These are phyloP conservation scores for Bujurquina vittata DNA, from an alignment of 2,113 vertebrate species.

Conservation along the genomic window DNA sequence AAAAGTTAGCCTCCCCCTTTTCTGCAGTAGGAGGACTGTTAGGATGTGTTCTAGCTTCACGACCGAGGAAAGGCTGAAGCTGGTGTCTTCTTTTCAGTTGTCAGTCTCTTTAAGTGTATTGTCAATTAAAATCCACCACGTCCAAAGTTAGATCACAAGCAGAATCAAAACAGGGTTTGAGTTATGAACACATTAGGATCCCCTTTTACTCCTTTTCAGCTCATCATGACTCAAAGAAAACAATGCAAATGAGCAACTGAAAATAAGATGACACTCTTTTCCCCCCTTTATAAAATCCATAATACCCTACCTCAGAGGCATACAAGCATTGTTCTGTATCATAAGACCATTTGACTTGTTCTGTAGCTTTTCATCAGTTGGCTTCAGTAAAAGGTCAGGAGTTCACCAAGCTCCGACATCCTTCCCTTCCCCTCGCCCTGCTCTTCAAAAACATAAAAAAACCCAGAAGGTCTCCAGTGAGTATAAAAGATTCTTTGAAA, in stretches of 20 bases:
- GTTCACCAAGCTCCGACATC: neutral
- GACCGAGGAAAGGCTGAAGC: too few species aligned
- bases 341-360: slow-evolving; percentile 8
- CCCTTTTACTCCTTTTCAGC: too few species aligned
- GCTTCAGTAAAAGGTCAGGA: slow-evolving; percentile 20
- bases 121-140: too few species aligned
- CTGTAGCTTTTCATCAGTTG: neutral
- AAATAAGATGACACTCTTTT: neutral
- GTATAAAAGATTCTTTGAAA: neutral
- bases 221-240: neutral
- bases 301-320: neutral
- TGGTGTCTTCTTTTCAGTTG: too few species aligned
- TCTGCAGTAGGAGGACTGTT: too few species aligned
- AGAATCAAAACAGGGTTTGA: too few species aligned
- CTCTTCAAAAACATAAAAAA: neutral
- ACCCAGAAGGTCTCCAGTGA: neutral
- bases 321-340: neutral
- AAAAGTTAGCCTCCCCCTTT: neutral
- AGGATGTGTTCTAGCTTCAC: too few species aligned
- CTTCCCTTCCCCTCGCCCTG: neutral
- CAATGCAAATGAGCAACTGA: neutral
- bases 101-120: too few species aligned
- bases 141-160: too few species aligned
- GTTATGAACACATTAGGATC: too few species aligned
- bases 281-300: neutral